Conservation (phyloP, 1,140 invertebrate genomes). For the Sycobia sp. region DNA sequence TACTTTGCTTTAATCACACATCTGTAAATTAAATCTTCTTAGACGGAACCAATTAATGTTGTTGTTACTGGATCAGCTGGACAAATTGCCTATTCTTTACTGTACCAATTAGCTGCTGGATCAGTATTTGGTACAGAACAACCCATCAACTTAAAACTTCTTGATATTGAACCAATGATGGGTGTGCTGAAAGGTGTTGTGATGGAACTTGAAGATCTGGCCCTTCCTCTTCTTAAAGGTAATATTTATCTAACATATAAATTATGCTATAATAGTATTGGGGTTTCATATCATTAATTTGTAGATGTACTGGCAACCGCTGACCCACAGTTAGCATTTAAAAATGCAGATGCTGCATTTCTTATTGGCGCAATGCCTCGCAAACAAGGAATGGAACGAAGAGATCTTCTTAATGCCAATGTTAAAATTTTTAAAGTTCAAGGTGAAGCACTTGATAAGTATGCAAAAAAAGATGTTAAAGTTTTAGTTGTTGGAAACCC, state of each 20-base stretch:
- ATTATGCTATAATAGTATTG: too few relatives aligned
- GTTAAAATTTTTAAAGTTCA: conserved; percentile 98
- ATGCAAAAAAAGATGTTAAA: conserved; percentile 94
- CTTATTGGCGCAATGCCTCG: conserved; percentile 98
- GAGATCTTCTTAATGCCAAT: conserved; percentile 93
- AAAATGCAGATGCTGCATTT: conserved; percentile 96
- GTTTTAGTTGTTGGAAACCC: conserved; percentile 98
- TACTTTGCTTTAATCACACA: too few relatives aligned
- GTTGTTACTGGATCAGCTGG: conserved; percentile 97
- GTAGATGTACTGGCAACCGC: conserved; percentile 83
- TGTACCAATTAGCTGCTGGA: conserved; percentile 93
- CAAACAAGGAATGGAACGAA: conserved; percentile 98
- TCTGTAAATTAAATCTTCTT: too few relatives aligned
- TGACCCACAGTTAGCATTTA: conserved; percentile 88
- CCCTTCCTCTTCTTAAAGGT: conserved; percentile 84
- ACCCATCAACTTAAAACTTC: conserved; percentile 85
- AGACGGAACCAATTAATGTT: conserved; percentile 86
- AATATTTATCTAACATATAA: not conserved
- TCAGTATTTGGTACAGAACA: conserved; percentile 94
- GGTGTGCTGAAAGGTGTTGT: conserved; percentile 93
- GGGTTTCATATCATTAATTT: conserved; percentile 23
- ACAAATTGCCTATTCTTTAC: conserved; percentile 97
- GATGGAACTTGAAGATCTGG: conserved; percentile 96
- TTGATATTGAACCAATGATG: conserved; percentile 97
- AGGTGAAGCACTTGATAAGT: conserved; percentile 91